These are phyloP conservation scores for Platycheirus rosarum DNA, from an alignment of 2,888 invertebrate species.

Conservation along the genomic window DNA sequence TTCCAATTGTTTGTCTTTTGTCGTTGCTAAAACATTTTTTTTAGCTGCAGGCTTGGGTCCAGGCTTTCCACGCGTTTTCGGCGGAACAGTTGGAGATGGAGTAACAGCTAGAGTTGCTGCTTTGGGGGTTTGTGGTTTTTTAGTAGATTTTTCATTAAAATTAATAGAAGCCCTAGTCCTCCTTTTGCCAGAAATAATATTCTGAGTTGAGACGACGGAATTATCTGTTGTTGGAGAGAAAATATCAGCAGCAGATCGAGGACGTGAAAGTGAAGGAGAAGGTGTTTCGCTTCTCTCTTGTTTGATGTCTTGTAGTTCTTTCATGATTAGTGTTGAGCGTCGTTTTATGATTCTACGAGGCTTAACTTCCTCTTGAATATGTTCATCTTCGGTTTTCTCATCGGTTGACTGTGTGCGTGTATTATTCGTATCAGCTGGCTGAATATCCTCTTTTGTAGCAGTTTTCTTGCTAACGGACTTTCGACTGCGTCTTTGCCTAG, in stretches of 20 bases:
- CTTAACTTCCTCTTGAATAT: slow-evolving; percentile 51
- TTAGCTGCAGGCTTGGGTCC: slow-evolving; percentile 13
- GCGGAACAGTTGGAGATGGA: slow-evolving; percentile 12
- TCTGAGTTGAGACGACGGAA: slow-evolving; percentile 80
- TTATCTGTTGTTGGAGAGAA: slow-evolving; percentile 76
- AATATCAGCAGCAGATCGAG: slow-evolving; percentile 49
- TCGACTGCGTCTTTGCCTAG: neutral
- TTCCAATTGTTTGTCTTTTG: neutral
- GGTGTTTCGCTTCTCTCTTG: neutral
- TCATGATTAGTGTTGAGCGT: slow-evolving; percentile 40
- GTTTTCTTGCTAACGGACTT: neutral
- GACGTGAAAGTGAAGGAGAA: neutral
- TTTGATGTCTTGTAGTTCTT: neutral
- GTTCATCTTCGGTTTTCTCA: slow-evolving; percentile 55
- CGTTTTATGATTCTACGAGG: slow-evolving; percentile 6
- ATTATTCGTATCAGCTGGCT: neutral
- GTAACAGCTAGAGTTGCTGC: slow-evolving; percentile 4
- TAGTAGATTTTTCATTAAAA: slow-evolving; percentile 76
- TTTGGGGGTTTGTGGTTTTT: slow-evolving; percentile 64
- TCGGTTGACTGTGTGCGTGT: neutral
- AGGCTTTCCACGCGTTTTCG: slow-evolving; percentile 20
- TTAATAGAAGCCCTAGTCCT: slow-evolving; percentile 77
- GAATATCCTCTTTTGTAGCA: neutral
- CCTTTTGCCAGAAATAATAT: slow-evolving; percentile 80
- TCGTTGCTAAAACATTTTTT: slow-evolving; percentile 4